Evolutionary conservation across 2,797 vertebrate species (phyloP), one percentile per base, ranked within the genome.

Genomic region (Ctenochaetus hawaiiensis): DNA sequence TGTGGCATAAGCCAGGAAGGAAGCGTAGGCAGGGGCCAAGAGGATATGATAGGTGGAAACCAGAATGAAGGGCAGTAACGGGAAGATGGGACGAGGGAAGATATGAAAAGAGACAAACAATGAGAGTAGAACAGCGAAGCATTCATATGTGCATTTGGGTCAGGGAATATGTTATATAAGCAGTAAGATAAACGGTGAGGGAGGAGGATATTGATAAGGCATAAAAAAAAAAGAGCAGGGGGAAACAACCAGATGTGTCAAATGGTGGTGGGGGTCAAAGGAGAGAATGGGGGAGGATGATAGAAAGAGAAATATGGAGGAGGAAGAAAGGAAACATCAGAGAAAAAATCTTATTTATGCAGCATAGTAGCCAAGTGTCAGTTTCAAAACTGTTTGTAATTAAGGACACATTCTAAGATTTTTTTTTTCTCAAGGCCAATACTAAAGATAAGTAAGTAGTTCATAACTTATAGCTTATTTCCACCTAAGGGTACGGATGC

Each of bases 1-100:
- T 23, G 63, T 62, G 69, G 78, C 63, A 80, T 17, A 45, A 71
- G 56, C 10, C 49, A 20, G 80, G 69, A 88, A 90, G 87, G 82
- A 90, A 90, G 76, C 5, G 61, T 68, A 63, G 81, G 72, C 75
- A 82, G 61, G 48, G 57, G 53, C 47, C 65, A 54, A 23, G 53
- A 65, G 59, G 67, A 76, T 43, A 67, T 22, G 81, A 80, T 63
- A 66, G 67, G 71, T 58, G 64, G 59, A 71, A 58, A 73, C 9
- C 56, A 66, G 67, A 75, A 58, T 20, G 20, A 80, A 58, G 49
- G 71, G 4, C n/a, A 64, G 64, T 44, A 72, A 85, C 76, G 83
- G 77, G 76, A 90, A 90, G 77, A 81, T 49, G 72, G 51, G 47
- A 78, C 43, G 52, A 63, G 47, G 53, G 56, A 80, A 62, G 64